Percentiles rank a stretch among this genome's conserved stretches.
These are phyloP conservation scores for Gari tellinella DNA, from an alignment of 2,888 invertebrate species.

Conservation along the genomic window DNA sequence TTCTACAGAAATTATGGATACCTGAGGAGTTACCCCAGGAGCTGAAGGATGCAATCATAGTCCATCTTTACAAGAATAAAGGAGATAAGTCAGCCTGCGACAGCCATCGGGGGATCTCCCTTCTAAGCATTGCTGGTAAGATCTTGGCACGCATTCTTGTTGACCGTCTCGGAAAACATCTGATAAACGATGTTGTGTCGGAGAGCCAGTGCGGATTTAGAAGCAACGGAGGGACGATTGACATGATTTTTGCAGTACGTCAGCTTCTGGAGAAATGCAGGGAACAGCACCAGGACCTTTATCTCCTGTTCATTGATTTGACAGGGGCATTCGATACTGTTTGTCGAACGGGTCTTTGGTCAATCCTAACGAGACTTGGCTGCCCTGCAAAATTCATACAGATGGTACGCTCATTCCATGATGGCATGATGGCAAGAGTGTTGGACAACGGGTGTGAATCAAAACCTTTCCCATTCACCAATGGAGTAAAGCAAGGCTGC, in stretches of 20 bases:
- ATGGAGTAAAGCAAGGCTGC: constrained; percentile 12
- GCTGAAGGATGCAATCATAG: not conserved
- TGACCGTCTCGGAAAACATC: too few species aligned
- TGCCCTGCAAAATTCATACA: constrained; percentile 4
- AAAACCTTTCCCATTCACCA: constrained; percentile 4
- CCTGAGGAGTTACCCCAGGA: too few species aligned
- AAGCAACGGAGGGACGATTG: not conserved
- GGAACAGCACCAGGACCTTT: constrained; percentile 1
- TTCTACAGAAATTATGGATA: too few species aligned
- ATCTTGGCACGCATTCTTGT: too few species aligned
- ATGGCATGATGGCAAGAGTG: constrained; percentile 1
- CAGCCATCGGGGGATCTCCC: not conserved
- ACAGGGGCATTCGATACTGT: not conserved
- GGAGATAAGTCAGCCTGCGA: constrained; percentile 1
- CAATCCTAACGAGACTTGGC: not conserved
- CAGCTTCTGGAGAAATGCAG: constrained; percentile 1
- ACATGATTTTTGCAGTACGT: not conserved
- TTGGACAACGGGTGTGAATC: not conserved
- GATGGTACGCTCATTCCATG: not conserved
- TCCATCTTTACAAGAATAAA: not conserved
- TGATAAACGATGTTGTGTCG: not conserved
- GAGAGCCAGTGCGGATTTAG: not conserved
- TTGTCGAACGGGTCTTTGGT: not conserved
- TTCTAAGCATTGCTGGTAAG: too few species aligned
- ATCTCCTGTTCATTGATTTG: not conserved